Evolutionary conservation across 2,888 invertebrate species (phyloP).

Genomic region (Diachrysia chrysitis): DNA sequence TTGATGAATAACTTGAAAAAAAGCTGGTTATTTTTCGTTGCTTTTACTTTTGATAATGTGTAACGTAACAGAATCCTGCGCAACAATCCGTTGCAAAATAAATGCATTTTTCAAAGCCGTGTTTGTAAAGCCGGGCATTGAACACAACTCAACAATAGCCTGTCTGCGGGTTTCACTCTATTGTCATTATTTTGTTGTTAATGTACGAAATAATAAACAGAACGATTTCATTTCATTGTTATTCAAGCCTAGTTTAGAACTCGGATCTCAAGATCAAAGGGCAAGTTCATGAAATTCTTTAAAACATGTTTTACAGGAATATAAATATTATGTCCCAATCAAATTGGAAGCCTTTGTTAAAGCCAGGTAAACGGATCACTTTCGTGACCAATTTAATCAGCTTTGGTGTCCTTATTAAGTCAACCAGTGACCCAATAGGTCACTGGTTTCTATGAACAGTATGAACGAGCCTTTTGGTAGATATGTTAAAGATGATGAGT

Average conservation of each 20-base stretch:
- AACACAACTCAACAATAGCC: slow-evolving; percentile 22
- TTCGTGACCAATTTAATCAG: no score
- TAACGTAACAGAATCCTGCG: slow-evolving; percentile 1
- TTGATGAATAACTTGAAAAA: no score
- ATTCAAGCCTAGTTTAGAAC: slow-evolving; percentile 9
- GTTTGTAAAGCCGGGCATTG: slow-evolving; percentile 21
- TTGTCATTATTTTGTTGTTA: slow-evolving; percentile 27
- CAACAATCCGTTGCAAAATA: slow-evolving; percentile 15
- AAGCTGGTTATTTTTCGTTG: no score
- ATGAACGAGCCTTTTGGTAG: no score
- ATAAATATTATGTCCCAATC: no score
- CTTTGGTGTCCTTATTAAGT: no score
- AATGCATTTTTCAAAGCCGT: slow-evolving; percentile 20
- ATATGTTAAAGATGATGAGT: no score
- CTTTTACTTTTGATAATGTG: background rate
- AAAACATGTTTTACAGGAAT: background rate
- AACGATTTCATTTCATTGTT: slow-evolving; percentile 27
- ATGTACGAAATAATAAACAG: slow-evolving; percentile 26
- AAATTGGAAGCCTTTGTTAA: no score
- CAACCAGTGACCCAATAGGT: no score
- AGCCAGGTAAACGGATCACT: no score
- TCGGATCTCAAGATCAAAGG: background rate
- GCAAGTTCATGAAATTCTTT: background rate
- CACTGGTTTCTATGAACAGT: no score
- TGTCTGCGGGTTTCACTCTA: slow-evolving; percentile 16